phyloP scores from a whole-genome alignment of 92 coral and sea anemone genomes.

The Metridium senile region DNA sequence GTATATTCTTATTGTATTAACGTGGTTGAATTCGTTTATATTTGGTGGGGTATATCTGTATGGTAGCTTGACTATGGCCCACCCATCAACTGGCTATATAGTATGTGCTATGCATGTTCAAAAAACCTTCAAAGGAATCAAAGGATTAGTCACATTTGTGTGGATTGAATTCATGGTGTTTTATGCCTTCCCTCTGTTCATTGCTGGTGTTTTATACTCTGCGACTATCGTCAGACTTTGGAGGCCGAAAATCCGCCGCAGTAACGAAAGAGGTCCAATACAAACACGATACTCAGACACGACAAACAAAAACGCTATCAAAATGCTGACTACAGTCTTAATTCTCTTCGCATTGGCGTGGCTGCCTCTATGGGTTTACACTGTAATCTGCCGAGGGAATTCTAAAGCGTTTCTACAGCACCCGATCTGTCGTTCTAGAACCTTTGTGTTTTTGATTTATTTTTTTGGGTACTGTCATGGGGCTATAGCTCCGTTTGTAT shows the following conservation, averaged over 20 bases:
- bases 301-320: conserved; percentile 34
- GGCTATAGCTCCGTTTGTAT: conserved; percentile 45
- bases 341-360: conserved; percentile 38
- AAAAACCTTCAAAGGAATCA: conserved; percentile 5
- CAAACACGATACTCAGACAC: conserved; percentile 12
- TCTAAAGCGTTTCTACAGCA: conserved; percentile 13
- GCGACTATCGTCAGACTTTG: conserved; percentile 39
- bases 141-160: conserved; percentile 15
- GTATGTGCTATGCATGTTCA: conserved; percentile 22
- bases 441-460: conserved; percentile 11
- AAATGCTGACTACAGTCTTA: conserved; percentile 37
- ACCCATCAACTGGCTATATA: conserved; percentile 7
- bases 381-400: conserved; percentile 28
- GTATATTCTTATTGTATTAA: conserved; percentile 27
- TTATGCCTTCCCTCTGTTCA: conserved; percentile 24
- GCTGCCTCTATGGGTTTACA: conserved; percentile 45
- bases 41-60: conserved; percentile 37
- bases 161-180: conserved; percentile 39
- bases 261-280: conserved; percentile 10
- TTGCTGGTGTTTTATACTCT: conserved; percentile 33
- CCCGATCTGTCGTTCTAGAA: conserved; percentile 19
- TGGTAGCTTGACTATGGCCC: neutral
- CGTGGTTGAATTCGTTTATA: conserved; percentile 30
- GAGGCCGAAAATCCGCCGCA: conserved; percentile 30
- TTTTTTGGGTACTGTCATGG: conserved; percentile 46